Percentiles rank a stretch among this genome's conserved stretches.
These are phyloP conservation scores for Corella eumyota DNA, from an alignment of 23 tunicate species.

Conservation along the genomic window DNA sequence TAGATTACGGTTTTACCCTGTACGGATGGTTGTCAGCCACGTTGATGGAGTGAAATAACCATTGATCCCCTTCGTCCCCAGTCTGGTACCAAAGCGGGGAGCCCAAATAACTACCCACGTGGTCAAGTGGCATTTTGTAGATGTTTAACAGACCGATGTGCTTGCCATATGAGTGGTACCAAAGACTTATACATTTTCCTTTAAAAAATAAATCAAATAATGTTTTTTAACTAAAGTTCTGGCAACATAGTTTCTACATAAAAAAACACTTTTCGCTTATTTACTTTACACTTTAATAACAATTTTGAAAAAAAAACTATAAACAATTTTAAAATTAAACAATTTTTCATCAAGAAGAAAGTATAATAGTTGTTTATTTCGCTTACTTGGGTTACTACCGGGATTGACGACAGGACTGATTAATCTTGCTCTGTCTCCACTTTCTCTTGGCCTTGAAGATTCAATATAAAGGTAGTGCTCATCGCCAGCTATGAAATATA, in stretches of 20 bases:
- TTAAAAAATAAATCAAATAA: too few relatives aligned
- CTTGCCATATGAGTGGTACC: constrained; percentile 77
- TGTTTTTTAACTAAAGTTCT: too few relatives aligned
- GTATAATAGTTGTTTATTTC: too few relatives aligned
- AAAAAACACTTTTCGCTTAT: too few relatives aligned
- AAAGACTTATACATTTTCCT: constrained; percentile 71
- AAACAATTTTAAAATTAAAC: too few relatives aligned
- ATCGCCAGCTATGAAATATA: constrained; percentile 12
- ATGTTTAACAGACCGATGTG: constrained; percentile 48
- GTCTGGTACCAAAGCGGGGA: constrained; percentile 42
- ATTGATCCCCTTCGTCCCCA: constrained; percentile 54
- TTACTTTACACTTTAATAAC: too few relatives aligned
- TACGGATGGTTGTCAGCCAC: constrained; percentile 38
- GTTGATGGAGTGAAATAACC: constrained; percentile 48
- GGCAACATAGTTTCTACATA: too few relatives aligned
- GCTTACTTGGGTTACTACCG: constrained; percentile 25
- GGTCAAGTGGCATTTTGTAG: constrained; percentile 21
- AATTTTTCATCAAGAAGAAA: too few relatives aligned
- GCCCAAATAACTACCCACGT: constrained; percentile 1
- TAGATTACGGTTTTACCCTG: constrained; percentile 40
- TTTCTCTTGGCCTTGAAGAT: constrained; percentile 42
- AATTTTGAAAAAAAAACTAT: too few relatives aligned
- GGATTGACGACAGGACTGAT: constrained; percentile 61
- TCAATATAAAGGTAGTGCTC: constrained; percentile 61
- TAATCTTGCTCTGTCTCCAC: constrained; percentile 48